phyloP scores from a whole-genome alignment of 2,888 invertebrate genomes.

The Phaonia tiefii region DNA sequence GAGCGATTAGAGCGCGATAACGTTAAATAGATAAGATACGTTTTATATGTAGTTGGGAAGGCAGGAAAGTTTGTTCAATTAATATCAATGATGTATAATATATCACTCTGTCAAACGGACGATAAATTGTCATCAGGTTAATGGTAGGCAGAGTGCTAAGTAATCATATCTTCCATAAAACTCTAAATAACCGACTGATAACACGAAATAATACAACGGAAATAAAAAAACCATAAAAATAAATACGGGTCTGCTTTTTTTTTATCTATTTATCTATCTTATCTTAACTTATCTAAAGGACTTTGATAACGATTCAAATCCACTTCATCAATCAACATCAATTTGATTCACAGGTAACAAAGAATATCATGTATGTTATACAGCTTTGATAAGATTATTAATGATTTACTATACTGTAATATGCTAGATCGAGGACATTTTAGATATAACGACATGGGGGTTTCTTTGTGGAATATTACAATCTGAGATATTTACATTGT shows the following conservation, averaged over 20 bases:
- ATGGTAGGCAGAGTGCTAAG: neutral
- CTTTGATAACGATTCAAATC: constrained; percentile 35
- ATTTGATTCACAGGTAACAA: too few relatives aligned
- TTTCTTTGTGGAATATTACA: too few relatives aligned
- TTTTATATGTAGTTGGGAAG: neutral
- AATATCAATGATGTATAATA: neutral
- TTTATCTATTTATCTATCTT: constrained; percentile 7
- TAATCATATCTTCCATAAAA: constrained; percentile 18
- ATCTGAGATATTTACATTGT: too few relatives aligned
- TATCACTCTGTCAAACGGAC: neutral
- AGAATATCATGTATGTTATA: too few relatives aligned
- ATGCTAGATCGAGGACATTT: too few relatives aligned
- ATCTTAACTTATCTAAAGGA: constrained; percentile 56
- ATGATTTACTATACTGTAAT: too few relatives aligned
- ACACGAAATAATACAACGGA: too few relatives aligned
- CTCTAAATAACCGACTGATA: constrained; percentile 1
- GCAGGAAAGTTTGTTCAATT: too few relatives aligned
- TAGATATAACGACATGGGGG: too few relatives aligned
- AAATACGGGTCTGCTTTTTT: neutral
- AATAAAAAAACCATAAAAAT: neutral
- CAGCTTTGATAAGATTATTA: too few relatives aligned
- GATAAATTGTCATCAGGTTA: neutral
- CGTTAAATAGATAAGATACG: neutral
- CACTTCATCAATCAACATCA: constrained; percentile 2
- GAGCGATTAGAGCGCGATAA: neutral